Percentiles rank a stretch among this genome's conserved stretches.
These are phyloP conservation scores for Agrotis segetum DNA, from an alignment of 2,888 invertebrate species.

Conservation along the genomic window DNA sequence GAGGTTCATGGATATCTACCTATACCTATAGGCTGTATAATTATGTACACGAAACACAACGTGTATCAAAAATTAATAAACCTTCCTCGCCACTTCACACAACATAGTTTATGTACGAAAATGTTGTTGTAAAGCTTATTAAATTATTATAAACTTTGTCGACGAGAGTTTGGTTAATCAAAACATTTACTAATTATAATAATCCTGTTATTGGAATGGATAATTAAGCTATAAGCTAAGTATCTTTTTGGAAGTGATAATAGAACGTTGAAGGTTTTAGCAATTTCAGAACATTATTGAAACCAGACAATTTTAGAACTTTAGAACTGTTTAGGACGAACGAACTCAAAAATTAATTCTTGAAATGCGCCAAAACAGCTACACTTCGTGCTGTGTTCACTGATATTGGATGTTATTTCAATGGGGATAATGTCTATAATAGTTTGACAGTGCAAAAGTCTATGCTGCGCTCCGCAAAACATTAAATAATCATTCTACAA, in stretches of 20 bases:
- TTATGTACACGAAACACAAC: background rate
- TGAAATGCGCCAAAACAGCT: no score
- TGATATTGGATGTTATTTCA: no score
- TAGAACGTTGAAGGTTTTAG: background rate
- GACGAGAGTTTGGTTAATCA: slow-evolving; percentile 23
- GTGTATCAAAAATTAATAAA: slow-evolving; percentile 34
- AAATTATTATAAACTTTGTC: slow-evolving; percentile 47
- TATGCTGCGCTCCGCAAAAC: no score
- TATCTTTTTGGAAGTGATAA: slow-evolving; percentile 10
- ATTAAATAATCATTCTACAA: no score
- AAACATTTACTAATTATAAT: slow-evolving; percentile 42
- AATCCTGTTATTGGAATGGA: slow-evolving; percentile 47
- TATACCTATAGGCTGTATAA: no score
- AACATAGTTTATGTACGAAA: slow-evolving; percentile 25
- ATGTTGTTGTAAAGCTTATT: slow-evolving; percentile 38
- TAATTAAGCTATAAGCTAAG: slow-evolving; percentile 28
- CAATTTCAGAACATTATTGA: no score
- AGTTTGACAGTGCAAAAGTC: no score
- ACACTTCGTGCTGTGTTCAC: no score
- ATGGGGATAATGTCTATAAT: no score
- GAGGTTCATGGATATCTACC: no score
- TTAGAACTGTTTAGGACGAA: no score
- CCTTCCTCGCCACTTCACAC: background rate
- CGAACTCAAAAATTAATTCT: no score
- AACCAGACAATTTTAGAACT: background rate